phyloP scores from a whole-genome alignment of 2,888 invertebrate genomes.

The Chouioia cunea region DNA sequence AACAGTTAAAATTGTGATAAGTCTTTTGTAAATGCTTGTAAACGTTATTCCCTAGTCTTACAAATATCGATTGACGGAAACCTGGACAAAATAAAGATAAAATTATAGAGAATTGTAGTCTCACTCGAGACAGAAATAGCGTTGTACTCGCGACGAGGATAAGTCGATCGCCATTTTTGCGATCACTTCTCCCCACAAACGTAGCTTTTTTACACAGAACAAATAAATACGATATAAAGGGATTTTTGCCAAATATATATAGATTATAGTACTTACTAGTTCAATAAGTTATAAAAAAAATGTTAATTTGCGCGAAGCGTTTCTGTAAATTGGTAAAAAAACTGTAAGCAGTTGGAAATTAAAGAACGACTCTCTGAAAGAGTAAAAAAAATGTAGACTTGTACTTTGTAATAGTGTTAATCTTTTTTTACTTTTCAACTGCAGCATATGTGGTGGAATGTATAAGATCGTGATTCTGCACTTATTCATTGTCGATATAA shows the following conservation, averaged over 20 bases:
- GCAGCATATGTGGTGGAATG: slow-evolving; percentile 16
- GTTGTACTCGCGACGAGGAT: slow-evolving; percentile 56
- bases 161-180: slow-evolving; percentile 52
- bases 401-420: slow-evolving; percentile 3
- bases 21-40: slow-evolving; percentile 69
- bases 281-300: slow-evolving; percentile 51
- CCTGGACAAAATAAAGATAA: slow-evolving; percentile 50
- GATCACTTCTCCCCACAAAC: slow-evolving; percentile 46
- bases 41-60: slow-evolving; percentile 62
- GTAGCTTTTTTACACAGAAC: slow-evolving; percentile 67
- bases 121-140: slow-evolving; percentile 47
- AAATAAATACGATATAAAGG: slow-evolving; percentile 59
- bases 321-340: slow-evolving; percentile 41
- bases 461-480: slow-evolving; percentile 30
- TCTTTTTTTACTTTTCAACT: slow-evolving; percentile 40
- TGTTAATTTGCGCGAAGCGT: slow-evolving; percentile 39
- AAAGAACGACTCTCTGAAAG: slow-evolving; percentile 23
- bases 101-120: slow-evolving; percentile 23
- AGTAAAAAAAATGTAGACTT: slow-evolving; percentile 12
- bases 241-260: slow-evolving; percentile 64
- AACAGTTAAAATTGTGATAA: slow-evolving; percentile 67
- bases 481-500: slow-evolving; percentile 20
- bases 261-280: slow-evolving; percentile 66
- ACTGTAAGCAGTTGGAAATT: slow-evolving; percentile 35
- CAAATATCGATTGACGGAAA: slow-evolving; percentile 55